phyloP scores from a whole-genome alignment of 1,140 invertebrate species.

The Hydropsyche tenuis region DNA sequence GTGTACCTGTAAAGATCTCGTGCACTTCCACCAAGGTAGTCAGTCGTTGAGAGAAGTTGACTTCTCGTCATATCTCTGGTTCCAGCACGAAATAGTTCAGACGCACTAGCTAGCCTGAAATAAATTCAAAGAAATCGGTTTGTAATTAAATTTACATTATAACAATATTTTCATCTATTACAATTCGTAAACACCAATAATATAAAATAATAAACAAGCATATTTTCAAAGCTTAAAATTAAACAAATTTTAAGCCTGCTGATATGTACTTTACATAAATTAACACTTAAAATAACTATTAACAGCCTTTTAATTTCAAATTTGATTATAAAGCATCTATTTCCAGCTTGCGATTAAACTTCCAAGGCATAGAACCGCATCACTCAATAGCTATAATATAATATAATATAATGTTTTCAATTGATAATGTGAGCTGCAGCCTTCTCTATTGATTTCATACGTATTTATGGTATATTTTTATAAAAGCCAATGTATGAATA shows the following conservation, averaged over 20 bases:
- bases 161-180: neutral
- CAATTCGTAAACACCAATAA: neutral
- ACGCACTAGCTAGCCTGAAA: conserved; percentile 56
- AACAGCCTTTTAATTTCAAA: no score
- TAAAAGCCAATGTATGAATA: no score
- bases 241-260: neutral
- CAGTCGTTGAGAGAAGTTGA: conserved; percentile 44
- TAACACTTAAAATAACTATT: no score
- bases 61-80: conserved; percentile 49
- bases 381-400: no score
- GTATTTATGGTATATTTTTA: no score
- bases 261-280: neutral
- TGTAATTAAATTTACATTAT: neutral
- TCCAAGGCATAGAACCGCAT: no score
- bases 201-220: conserved; percentile 11
- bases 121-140: neutral
- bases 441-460: no score
- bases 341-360: no score
- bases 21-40: conserved; percentile 56
- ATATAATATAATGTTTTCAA: no score
- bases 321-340: no score
- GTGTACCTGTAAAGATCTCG: conserved; percentile 59
- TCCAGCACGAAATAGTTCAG: conserved; percentile 54
- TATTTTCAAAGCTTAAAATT: neutral
- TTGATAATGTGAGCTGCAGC: no score